Percentiles rank a stretch among this genome's conserved stretches.
phyloP scores from a whole-genome alignment of 2,888 invertebrate genomes.

The Horisme vitalbata region DNA sequence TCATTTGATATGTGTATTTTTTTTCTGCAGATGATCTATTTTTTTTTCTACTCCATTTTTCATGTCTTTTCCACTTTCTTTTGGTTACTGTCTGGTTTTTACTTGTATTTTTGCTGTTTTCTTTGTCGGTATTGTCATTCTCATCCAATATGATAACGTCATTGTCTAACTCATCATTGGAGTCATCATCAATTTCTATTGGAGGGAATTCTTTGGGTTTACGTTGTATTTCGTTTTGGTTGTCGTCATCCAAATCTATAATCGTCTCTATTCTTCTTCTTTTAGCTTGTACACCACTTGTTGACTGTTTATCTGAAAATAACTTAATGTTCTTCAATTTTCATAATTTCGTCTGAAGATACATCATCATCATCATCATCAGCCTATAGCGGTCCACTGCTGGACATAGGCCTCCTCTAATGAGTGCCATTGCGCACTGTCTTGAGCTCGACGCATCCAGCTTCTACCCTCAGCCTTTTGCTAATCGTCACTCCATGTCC shows the following conservation, averaged over 20 bases:
- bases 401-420: no score
- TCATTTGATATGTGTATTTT: not conserved
- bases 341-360: no score
- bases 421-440: no score
- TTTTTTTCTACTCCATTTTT: not conserved
- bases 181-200: slow-evolving; percentile 32
- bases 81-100: not conserved
- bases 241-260: slow-evolving; percentile 37
- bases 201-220: slow-evolving; percentile 6
- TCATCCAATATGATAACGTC: slow-evolving; percentile 18
- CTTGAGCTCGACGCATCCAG: no score
- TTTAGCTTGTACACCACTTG: slow-evolving; percentile 25
- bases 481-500: no score
- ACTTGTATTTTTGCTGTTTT: slow-evolving; percentile 2
- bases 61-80: not conserved
- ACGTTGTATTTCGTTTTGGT: not conserved
- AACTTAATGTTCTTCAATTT: no score
- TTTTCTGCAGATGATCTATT: not conserved
- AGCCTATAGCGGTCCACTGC: no score
- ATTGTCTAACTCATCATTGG: slow-evolving; percentile 1
- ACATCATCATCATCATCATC: no score
- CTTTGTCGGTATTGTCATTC: slow-evolving; percentile 13
- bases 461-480: no score
- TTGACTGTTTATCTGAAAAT: slow-evolving; percentile 9
- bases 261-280: slow-evolving; percentile 32